Percentiles rank a stretch among this genome's conserved stretches.
Evolutionary conservation across 2,113 vertebrate genomes (phyloP).

Genomic region (Romanogobio albipinnatus): DNA sequence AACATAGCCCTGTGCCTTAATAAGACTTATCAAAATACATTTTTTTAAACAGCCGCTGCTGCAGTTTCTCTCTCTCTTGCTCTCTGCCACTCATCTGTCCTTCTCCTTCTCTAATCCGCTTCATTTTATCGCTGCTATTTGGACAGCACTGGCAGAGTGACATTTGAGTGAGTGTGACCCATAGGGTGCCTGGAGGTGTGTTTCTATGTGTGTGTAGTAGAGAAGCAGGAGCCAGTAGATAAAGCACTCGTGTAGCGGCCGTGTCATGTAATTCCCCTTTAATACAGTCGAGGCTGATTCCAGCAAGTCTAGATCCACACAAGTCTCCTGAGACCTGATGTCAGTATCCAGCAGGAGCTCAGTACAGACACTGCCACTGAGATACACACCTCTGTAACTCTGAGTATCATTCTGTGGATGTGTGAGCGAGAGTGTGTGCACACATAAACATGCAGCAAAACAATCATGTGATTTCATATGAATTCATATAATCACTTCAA

Average conservation of each 20-base stretch:
- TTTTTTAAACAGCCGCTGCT: conserved; percentile 26
- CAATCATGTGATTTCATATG: not conserved
- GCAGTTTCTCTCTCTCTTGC: conserved; percentile 15
- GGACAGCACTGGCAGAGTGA: conserved; percentile 59
- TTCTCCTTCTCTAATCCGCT: conserved; percentile 58
- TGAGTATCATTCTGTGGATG: conserved; percentile 16
- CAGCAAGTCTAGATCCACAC: conserved; percentile 75
- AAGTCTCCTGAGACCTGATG: conserved; percentile 78
- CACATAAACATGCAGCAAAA: conserved; percentile 11
- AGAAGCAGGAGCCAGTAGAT: conserved; percentile 73
- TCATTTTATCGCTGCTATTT: conserved; percentile 59
- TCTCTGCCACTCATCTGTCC: conserved; percentile 24
- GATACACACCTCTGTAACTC: conserved; percentile 38
- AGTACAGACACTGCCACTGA: conserved; percentile 59
- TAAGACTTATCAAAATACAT: conserved; percentile 32
- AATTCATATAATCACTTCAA: not conserved
- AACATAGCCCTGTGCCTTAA: conserved; percentile 29
- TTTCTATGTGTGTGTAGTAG: conserved; percentile 42
- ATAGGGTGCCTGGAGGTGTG: conserved; percentile 45
- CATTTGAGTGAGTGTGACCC: conserved; percentile 49
- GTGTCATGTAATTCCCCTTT: conserved; percentile 75
- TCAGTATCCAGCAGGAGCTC: conserved; percentile 69
- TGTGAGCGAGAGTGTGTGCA: not conserved
- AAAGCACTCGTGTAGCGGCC: conserved; percentile 75
- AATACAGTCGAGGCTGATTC: conserved; percentile 76